Base-by-base conservation (phyloP, 2,797 vertebrate genomes). In the Tauraco hartlaubi region DNA sequence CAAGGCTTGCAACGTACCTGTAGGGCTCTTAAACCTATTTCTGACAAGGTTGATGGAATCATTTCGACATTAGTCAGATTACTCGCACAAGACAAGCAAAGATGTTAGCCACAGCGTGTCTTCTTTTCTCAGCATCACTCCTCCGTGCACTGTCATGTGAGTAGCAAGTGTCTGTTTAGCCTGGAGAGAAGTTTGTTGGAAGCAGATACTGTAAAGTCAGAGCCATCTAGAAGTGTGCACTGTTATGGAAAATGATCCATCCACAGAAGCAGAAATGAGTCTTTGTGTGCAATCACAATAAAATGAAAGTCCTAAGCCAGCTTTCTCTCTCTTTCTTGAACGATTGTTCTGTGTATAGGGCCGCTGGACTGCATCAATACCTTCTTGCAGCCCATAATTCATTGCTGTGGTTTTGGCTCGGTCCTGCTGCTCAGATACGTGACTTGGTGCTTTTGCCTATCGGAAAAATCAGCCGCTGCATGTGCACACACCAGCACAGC, bases 41-140 rank as follows among this genome's bases (percentile, higher is more conserved):
- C 92, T 97, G 97, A 94, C 96, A 97, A 31, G 81, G 62, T 5
- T 95, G 95, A 97, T 92, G 92, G 95, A 97, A 97, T 97, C 86
- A 88, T 97, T 97, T 48, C 5, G 93, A 97, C 96, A 35, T 96
- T 95, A 90, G 93, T 96, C 94, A 83, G 92, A 95, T 92, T 72
- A 93, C 92, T 96, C 63, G 85, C 88, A 92, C 80, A 96, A 97
- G 93, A 95, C 85, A 97, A 85, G 88, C 91, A 92, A 96, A 96
- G 96, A 96, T 94, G 87, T 95, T 95, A 85, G 94, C 82, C 77
- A 82, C 31, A 23, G 88, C 48, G 6, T 64, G 96, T 97, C 92
- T 94, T 89, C 82, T 94, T 90, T 93, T 96, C 56, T 97, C 91
- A 96, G 88, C 94, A 94, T 92, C 91, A 95, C 37, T 67, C 59